Evolutionary conservation across 2,797 vertebrate species (phyloP), one percentile per base, ranked within the genome.

Genomic region (Macropodus opercularis): DNA sequence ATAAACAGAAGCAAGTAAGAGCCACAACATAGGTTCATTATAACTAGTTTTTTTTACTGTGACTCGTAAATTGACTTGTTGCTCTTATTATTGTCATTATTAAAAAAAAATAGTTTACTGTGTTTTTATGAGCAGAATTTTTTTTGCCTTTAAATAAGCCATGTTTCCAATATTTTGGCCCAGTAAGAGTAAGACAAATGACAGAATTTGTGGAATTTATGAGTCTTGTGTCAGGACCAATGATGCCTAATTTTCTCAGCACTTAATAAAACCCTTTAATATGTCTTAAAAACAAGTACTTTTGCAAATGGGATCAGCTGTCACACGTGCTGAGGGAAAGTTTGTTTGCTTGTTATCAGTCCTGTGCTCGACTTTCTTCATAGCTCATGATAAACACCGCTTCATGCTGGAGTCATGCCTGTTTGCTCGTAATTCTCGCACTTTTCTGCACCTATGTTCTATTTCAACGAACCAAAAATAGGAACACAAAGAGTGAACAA

Each of bases 391-490:
- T 59, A 69, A 75, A 67, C 31, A 18, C 24, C 27, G 53, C 41
- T 69, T 79, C 73, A 84, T 75, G 55, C 63, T 50, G 81, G 80
- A 81, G 63, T 58, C 77, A 81, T 77, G 63, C 27, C 19, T 64
- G 60, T 69, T 36, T 22, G 43, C 36, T 77, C 71, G 68, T 78
- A 77, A 80, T 77, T 85, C 81, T 84, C 67, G 88, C 76, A 75
- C 54, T 76, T 85, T 69, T 81, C 63, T 67, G 51, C 69, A 87
- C 73, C 73, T 85, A 79, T 75, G 72, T 77, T 74, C 18, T 55
- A 27, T 83, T 85, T 66, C 54, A 79, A 38, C 68, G 87, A 79
- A 53, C 75, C 67, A 64, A 65, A 87, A 88, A 88, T 86, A 87
- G 86, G 85, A 81, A 57, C 64, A 50, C 35, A 15, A 36, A 46